Conservation (phyloP, 2,113 vertebrate species). For the Oreocharis arfaki region DNA sequence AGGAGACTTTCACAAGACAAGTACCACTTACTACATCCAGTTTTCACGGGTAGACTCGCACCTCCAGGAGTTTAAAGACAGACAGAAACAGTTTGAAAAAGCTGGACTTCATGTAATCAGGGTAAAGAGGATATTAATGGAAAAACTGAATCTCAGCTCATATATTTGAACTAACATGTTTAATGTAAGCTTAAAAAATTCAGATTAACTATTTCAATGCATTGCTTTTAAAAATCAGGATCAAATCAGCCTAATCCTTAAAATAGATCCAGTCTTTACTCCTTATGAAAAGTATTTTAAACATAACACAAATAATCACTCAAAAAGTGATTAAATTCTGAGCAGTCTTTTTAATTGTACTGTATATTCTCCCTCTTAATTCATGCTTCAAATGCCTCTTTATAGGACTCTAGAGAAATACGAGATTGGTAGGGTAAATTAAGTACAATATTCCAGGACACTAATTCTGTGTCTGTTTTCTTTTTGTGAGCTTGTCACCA, state of each 20-base stretch:
- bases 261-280: background rate
- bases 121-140: slow-evolving; percentile 50
- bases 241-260: background rate
- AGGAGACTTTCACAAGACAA: background rate
- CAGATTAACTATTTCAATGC: background rate
- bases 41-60: background rate
- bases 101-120: slow-evolving; percentile 58
- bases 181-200: background rate
- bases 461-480: background rate
- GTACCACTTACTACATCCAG: background rate
- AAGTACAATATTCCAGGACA: background rate
- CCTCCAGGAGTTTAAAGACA: background rate
- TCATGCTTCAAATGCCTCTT: background rate
- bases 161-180: background rate
- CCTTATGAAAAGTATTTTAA: background rate
- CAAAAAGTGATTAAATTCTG: background rate
- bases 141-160: background rate
- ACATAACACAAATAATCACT: background rate
- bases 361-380: background rate
- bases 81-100: slow-evolving; percentile 2
- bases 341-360: background rate
- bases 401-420: background rate
- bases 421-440: background rate
- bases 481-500: background rate
- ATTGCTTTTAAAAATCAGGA: background rate